Percentiles rank a stretch among this genome's conserved stretches.
Conservation (phyloP, 2,888 invertebrate genomes). For the Campaea margaritaria region DNA sequence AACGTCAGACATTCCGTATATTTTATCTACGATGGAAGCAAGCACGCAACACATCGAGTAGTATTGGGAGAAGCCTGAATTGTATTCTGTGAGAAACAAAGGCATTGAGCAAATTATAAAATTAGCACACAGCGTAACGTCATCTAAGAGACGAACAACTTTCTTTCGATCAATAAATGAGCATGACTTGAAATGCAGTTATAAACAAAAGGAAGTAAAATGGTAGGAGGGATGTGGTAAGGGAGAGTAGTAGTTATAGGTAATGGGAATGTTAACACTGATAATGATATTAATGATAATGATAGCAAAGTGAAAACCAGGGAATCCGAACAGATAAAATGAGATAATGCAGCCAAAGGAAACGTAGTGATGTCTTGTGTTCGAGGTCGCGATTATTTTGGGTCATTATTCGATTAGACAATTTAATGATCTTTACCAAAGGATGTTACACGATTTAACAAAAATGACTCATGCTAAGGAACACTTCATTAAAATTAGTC, state of each 20-base stretch:
- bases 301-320: no score
- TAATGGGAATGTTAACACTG: no score
- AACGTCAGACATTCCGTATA: constrained; percentile 13
- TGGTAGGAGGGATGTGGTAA: no score
- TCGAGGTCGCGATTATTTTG: no score
- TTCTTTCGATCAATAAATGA: constrained; percentile 31
- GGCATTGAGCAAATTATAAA: constrained; percentile 28
- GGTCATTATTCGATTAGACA: no score
- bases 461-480: constrained; percentile 11
- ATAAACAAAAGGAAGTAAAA: no score
- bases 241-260: no score
- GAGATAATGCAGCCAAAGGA: no score
- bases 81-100: constrained; percentile 33
- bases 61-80: constrained; percentile 3
- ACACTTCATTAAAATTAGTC: constrained; percentile 10
- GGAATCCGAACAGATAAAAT: no score
- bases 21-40: constrained; percentile 6
- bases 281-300: no score
- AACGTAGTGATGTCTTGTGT: no score
- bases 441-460: background rate
- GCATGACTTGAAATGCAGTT: background rate
- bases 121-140: constrained; percentile 26
- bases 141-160: constrained; percentile 33
- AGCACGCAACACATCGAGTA: constrained; percentile 12
- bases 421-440: no score